Evolutionary conservation across 2,797 vertebrate species (phyloP).

Genomic region (Coccyzus lansbergi): DNA sequence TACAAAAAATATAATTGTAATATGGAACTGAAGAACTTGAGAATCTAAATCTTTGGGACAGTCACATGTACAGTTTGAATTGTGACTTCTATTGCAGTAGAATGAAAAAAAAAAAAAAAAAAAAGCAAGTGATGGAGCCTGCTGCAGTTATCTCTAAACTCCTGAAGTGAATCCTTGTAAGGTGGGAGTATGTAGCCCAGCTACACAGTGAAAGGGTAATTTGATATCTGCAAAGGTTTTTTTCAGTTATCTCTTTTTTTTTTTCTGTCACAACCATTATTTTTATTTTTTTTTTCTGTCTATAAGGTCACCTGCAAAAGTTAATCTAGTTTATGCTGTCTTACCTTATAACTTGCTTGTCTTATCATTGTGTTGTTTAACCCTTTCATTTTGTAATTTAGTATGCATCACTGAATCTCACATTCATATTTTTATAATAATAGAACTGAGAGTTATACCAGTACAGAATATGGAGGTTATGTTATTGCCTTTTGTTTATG

Average conservation of each 20-base stretch:
- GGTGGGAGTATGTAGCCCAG: neutral
- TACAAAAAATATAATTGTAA: neutral
- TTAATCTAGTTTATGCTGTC: neutral
- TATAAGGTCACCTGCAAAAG: neutral
- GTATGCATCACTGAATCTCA: slow-evolving; percentile 2
- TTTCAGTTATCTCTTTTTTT: neutral
- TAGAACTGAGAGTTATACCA: slow-evolving; percentile 61
- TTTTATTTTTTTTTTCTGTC: neutral
- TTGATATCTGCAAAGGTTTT: neutral
- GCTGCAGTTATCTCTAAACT: neutral
- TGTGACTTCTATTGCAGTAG: neutral
- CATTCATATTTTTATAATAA: slow-evolving; percentile 64
- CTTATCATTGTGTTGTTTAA: slow-evolving; percentile 34
- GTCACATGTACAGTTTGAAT: neutral
- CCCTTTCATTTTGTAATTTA: slow-evolving; percentile 39
- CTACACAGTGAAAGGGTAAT: neutral
- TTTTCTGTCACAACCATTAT: neutral
- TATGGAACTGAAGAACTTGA: neutral
- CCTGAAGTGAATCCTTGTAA: neutral
- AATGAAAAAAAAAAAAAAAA: neutral
- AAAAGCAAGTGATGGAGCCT: neutral
- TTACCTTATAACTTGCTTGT: neutral
- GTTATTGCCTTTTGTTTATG: slow-evolving; percentile 45
- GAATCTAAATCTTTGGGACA: neutral
- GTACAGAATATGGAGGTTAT: slow-evolving; percentile 12